Conservation (phyloP, 1,140 invertebrate genomes). For the Oreohelix idahoensis region DNA sequence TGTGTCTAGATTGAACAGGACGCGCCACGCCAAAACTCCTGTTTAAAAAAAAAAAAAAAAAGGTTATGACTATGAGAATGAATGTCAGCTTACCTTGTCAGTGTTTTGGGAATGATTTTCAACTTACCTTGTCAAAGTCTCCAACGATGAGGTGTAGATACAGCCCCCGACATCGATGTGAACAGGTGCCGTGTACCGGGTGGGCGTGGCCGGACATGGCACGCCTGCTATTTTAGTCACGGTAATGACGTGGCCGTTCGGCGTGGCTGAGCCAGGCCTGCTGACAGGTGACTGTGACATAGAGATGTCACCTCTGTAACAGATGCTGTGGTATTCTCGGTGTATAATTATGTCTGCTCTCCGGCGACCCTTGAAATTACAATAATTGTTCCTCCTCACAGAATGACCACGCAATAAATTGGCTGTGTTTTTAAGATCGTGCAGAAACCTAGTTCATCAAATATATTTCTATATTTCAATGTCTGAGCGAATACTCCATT, state of each 20-base stretch:
- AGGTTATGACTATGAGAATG: too few relatives aligned
- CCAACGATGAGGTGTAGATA: conserved; percentile 95
- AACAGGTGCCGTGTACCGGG: conserved; percentile 93
- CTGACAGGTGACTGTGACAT: conserved; percentile 57
- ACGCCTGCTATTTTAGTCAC: conserved; percentile 79
- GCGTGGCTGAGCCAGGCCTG: conserved; percentile 52
- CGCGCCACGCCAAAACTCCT: too few relatives aligned
- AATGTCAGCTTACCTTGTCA: neutral
- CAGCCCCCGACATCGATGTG: conserved; percentile 97
- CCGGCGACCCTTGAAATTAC: too few relatives aligned
- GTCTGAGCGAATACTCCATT: too few relatives aligned
- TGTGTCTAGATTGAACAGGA: too few relatives aligned
- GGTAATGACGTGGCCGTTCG: conserved; percentile 60
- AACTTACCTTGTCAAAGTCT: conserved; percentile 95
- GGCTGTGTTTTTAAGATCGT: too few relatives aligned
- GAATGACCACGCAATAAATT: too few relatives aligned
- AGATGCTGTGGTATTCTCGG: conserved; percentile 26
- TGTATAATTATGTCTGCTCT: conserved; percentile 9
- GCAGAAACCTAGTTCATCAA: too few relatives aligned
- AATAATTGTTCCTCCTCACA: too few relatives aligned
- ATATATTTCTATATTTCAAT: too few relatives aligned
- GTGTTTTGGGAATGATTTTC: neutral
- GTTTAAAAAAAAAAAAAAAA: too few relatives aligned
- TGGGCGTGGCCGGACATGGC: conserved; percentile 91
- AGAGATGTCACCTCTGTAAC: conserved; percentile 7